Evolutionary conservation across 37 sponge, comb jelly and placozoan species (phyloP), one percentile per base, ranked within the genome.

Genomic region (Theonella swinhoei): DNA sequence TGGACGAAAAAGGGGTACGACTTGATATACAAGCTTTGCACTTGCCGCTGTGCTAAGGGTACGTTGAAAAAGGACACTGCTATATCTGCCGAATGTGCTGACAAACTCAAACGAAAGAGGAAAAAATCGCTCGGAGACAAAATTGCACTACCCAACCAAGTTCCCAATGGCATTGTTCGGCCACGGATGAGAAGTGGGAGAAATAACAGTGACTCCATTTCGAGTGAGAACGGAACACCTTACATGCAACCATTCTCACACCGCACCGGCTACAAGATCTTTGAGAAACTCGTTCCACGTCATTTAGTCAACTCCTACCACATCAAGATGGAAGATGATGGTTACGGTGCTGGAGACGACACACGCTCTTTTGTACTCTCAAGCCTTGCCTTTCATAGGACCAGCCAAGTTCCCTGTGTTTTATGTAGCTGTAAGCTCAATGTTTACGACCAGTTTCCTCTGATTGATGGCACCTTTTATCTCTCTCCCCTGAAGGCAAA

Each of bases 1-100:
- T 97, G 97, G 97, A 97, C 85, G 33, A 96, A 96, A 84, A 88
- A 89, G 73, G 97, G 97, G 59, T 96, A 96, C 80, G 97, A 96
- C 72, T 75, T 96, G 61, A 81, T 93, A 3, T 83, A 75, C 72
- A 97, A 94, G 79, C 43, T 87, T 20, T 92, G 88, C 81, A 42
- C 79, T 4, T 97, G 97, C 38, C 83, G 81, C 4, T 97, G 97
- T 40, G 80, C 59, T 32, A 97, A 88, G 62, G 97, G 97, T 0
- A 76, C 75, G 17, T 63, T 97, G 24, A 67, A 79, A 5, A 87
- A 85, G 69, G 97, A 97, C 70, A 66, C 89, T 39, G 85, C 87
- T 58, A 88, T 85, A 64, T 47, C 64, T 5, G 39, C 43, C 39
- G 41, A 33, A 2, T 5, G 59, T 59, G 70, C 63, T 58, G 91